A percentile compares a stretch with the other conserved stretches of the same genome.
phyloP scores from a whole-genome alignment of 2,113 vertebrate species.

The Hucho hucho region DNA sequence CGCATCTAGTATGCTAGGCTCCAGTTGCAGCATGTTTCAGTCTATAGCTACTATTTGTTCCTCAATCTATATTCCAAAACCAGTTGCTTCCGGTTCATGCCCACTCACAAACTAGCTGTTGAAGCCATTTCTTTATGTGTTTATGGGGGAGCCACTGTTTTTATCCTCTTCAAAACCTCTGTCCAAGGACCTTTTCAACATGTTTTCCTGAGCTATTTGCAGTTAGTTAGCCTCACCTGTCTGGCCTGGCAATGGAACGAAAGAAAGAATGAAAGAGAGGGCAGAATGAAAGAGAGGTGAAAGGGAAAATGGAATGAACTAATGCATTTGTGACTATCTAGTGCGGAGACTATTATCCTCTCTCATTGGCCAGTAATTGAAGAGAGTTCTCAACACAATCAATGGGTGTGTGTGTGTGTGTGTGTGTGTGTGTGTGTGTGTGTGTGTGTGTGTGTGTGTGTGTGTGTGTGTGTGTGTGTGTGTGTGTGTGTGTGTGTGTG shows the following conservation, averaged over 20 bases:
- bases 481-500: too few species aligned
- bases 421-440: neutral
- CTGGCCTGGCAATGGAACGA: constrained; percentile 50
- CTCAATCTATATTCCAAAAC: too few species aligned
- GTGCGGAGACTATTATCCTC: constrained; percentile 27
- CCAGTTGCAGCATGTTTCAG: too few species aligned
- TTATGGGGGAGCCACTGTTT: constrained; percentile 28
- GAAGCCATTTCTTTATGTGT: too few species aligned
- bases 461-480: too few species aligned
- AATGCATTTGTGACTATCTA: constrained; percentile 18
- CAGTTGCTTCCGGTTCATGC: too few species aligned
- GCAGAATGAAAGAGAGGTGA: constrained; percentile 32
- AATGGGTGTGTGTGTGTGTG: neutral
- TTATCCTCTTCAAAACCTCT: constrained; percentile 48
- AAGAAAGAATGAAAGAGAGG: constrained; percentile 46
- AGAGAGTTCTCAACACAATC: neutral
- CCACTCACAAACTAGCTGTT: too few species aligned
- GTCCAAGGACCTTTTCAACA: constrained; percentile 50
- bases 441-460: too few species aligned
- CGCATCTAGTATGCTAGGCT: too few species aligned
- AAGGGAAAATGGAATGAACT: constrained; percentile 36
- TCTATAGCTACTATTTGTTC: too few species aligned
- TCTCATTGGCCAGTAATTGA: constrained; percentile 19
- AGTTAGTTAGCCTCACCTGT: constrained; percentile 28
- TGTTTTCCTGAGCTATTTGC: constrained; percentile 54